phyloP scores from a whole-genome alignment of 2,888 invertebrate genomes.

The Sceliomorpha sp. region DNA sequence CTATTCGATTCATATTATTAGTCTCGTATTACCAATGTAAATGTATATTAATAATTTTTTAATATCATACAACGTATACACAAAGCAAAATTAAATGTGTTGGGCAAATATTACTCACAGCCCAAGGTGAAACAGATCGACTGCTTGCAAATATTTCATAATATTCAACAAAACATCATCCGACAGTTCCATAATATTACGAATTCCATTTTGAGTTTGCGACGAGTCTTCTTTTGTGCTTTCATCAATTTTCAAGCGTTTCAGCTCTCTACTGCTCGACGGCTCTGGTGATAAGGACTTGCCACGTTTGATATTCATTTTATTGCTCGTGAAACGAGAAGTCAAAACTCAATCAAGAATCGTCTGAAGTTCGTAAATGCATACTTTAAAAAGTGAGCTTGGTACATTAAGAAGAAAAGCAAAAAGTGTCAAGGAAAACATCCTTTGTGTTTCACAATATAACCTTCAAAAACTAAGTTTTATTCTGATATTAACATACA shows the following conservation, averaged over 20 bases:
- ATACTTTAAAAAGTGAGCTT: too few relatives aligned
- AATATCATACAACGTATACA: background rate
- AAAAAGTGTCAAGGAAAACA: too few relatives aligned
- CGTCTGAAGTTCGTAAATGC: too few relatives aligned
- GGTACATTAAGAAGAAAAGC: too few relatives aligned
- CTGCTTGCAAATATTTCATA: constrained; percentile 79
- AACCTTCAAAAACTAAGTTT: too few relatives aligned
- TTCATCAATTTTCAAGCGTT: constrained; percentile 60
- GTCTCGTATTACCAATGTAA: too few relatives aligned
- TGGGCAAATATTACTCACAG: constrained; percentile 77
- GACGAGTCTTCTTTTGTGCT: constrained; percentile 43
- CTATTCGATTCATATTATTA: too few relatives aligned
- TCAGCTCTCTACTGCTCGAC: constrained; percentile 67
- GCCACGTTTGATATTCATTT: constrained; percentile 70
- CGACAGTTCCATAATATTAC: constrained; percentile 81
- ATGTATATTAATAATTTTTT: constrained; percentile 63
- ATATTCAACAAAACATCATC: constrained; percentile 83
- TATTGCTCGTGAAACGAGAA: too few relatives aligned
- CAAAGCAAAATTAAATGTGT: constrained; percentile 3
- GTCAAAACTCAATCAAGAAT: too few relatives aligned
- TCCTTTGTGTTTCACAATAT: too few relatives aligned
- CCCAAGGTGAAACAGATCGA: constrained; percentile 82
- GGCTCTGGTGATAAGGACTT: constrained; percentile 74
- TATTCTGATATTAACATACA: too few relatives aligned
- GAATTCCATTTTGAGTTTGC: constrained; percentile 25